These are phyloP conservation scores for Ascidia mentula DNA, from an alignment of 23 tunicate species.

Conservation along the genomic window DNA sequence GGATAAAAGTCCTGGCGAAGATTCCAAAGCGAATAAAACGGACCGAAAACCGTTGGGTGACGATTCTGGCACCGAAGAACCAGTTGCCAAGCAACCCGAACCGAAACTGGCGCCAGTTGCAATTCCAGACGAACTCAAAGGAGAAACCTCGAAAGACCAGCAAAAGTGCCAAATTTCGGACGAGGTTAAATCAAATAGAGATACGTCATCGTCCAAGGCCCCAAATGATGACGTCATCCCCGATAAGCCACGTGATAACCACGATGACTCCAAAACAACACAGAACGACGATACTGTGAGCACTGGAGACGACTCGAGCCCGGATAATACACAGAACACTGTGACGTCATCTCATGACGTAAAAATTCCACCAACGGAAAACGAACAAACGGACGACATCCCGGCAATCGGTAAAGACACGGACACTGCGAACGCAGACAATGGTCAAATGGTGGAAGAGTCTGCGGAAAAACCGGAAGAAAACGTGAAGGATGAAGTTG, in stretches of 20 bases:
- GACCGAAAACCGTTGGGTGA: no score
- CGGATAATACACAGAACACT: background rate
- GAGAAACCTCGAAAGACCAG: background rate
- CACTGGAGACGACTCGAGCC: background rate
- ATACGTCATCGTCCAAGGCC: background rate
- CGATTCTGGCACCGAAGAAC: background rate
- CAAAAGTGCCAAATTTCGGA: background rate
- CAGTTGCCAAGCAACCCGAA: no score
- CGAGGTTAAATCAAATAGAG: background rate
- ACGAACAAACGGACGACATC: background rate
- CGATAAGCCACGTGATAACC: background rate
- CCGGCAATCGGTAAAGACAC: background rate
- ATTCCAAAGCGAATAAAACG: no score
- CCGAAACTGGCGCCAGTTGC: background rate
- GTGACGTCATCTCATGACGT: background rate
- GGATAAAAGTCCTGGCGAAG: no score
- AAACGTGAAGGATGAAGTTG: background rate
- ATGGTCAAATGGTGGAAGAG: background rate
- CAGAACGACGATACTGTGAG: background rate
- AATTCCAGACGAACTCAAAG: background rate
- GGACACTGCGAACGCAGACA: background rate
- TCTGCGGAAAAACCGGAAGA: background rate
- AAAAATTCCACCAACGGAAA: background rate
- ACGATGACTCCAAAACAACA: background rate
- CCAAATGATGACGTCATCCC: conserved; percentile 19